phyloP scores from a whole-genome alignment of 2,888 invertebrate species.

The Oeneis ivallda region DNA sequence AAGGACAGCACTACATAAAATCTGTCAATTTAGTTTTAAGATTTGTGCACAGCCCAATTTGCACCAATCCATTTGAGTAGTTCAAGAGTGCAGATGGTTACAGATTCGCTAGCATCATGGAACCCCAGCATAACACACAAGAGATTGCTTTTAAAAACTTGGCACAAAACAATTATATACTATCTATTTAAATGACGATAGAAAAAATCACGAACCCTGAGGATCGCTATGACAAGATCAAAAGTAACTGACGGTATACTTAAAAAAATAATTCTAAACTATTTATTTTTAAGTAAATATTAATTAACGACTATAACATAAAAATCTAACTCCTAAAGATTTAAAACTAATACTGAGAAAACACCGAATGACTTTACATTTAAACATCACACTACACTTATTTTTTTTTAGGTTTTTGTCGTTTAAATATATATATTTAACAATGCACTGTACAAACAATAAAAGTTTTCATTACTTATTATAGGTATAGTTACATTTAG shows the following conservation, averaged over 20 bases:
- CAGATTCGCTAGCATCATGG: neutral
- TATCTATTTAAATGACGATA: conserved; percentile 43
- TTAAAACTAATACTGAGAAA: conserved; percentile 74
- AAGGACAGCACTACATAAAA: too few relatives aligned
- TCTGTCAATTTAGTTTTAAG: too few relatives aligned
- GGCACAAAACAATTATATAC: conserved; percentile 52
- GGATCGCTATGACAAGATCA: conserved; percentile 48
- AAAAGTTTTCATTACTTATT: conserved; percentile 53
- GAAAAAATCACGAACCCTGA: conserved; percentile 51
- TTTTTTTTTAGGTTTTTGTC: conserved; percentile 49
- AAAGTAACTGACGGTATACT: conserved; percentile 63
- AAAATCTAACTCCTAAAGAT: conserved; percentile 71
- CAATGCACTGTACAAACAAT: conserved; percentile 70
- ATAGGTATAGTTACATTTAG: conserved; percentile 41
- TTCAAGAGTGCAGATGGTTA: neutral
- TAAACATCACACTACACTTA: conserved; percentile 62
- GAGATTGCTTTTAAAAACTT: conserved; percentile 27
- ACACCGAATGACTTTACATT: conserved; percentile 62
- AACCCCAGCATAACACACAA: neutral
- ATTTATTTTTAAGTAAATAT: conserved; percentile 62
- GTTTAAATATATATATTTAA: conserved; percentile 52
- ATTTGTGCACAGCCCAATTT: neutral
- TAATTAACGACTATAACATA: conserved; percentile 76
- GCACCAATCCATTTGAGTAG: neutral
- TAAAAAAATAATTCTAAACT: conserved; percentile 64